These are phyloP conservation scores for Cetonia aurata DNA, from an alignment of 2,888 invertebrate genomes.

Conservation along the genomic window DNA sequence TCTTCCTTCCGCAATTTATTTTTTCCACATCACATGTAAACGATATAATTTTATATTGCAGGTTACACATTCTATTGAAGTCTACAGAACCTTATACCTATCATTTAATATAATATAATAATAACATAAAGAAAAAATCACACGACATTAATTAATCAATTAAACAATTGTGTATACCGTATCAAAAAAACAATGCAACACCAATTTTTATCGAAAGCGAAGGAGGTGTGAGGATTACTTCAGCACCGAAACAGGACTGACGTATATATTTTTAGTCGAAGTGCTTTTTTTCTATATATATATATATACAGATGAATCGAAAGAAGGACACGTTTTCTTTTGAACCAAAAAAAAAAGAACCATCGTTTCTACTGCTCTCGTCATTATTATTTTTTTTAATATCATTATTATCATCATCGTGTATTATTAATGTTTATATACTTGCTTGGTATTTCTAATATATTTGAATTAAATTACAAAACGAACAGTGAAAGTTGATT, in stretches of 20 bases:
- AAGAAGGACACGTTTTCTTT: background rate
- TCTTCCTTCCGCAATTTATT: background rate
- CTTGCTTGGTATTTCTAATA: too few relatives aligned
- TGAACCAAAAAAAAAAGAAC: background rate
- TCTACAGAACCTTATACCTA: background rate
- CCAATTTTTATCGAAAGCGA: too few relatives aligned
- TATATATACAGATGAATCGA: too few relatives aligned
- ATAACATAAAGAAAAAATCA: background rate
- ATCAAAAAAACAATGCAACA: background rate
- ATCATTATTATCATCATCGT: background rate
- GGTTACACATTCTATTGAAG: slow-evolving; percentile 46
- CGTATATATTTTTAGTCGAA: too few relatives aligned
- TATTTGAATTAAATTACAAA: too few relatives aligned
- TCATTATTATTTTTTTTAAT: too few relatives aligned
- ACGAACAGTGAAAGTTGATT: too few relatives aligned
- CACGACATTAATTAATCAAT: background rate
- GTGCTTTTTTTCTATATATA: too few relatives aligned
- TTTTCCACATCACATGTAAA: background rate
- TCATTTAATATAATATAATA: too few relatives aligned
- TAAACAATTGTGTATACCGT: slow-evolving; percentile 1
- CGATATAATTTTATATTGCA: slow-evolving; percentile 34
- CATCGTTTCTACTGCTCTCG: background rate
- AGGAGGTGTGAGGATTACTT: too few relatives aligned
- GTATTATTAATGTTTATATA: slow-evolving; percentile 1
- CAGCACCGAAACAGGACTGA: too few relatives aligned